Evolutionary conservation across 2,797 vertebrate genomes (phyloP).

Genomic region (Lithobates pipiens): DNA sequence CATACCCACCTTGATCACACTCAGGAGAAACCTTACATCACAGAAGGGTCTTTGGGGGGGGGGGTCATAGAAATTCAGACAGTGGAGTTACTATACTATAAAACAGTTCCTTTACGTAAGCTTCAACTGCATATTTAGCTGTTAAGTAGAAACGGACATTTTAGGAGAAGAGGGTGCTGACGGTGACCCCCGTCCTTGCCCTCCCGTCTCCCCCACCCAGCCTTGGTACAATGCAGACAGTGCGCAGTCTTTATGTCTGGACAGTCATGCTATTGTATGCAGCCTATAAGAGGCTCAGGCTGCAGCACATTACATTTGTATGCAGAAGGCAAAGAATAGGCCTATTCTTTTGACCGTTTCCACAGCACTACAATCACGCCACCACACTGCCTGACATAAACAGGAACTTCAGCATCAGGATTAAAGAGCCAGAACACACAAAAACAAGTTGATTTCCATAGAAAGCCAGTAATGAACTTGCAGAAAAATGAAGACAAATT

Average conservation of each 20-base stretch:
- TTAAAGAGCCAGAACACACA: background rate
- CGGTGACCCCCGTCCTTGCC: background rate
- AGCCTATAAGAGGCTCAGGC: conserved; percentile 11
- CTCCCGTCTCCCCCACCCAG: background rate
- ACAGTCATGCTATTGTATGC: conserved; percentile 49
- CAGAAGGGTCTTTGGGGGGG: too few relatives aligned
- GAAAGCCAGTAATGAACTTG: too few relatives aligned
- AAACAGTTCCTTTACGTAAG: too few relatives aligned
- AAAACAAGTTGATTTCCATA: too few relatives aligned
- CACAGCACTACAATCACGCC: conserved; percentile 5
- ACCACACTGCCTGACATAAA: conserved; percentile 18
- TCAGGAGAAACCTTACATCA: too few relatives aligned
- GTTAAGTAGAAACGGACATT: too few relatives aligned
- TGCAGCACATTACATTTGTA: conserved; percentile 33
- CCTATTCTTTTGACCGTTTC: conserved; percentile 3
- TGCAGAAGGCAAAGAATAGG: conserved; percentile 32
- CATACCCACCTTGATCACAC: too few relatives aligned
- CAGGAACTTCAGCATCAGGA: background rate
- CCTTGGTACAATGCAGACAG: conserved; percentile 30
- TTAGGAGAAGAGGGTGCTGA: too few relatives aligned
- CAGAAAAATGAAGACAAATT: too few relatives aligned
- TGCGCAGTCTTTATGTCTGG: conserved; percentile 7
- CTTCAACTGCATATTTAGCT: too few relatives aligned
- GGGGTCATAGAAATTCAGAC: too few relatives aligned
- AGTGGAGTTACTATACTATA: too few relatives aligned